Percentiles rank a stretch among this genome's conserved stretches.
phyloP scores from a whole-genome alignment of 2,113 vertebrate species.

The Telmatochromis brichardi region DNA sequence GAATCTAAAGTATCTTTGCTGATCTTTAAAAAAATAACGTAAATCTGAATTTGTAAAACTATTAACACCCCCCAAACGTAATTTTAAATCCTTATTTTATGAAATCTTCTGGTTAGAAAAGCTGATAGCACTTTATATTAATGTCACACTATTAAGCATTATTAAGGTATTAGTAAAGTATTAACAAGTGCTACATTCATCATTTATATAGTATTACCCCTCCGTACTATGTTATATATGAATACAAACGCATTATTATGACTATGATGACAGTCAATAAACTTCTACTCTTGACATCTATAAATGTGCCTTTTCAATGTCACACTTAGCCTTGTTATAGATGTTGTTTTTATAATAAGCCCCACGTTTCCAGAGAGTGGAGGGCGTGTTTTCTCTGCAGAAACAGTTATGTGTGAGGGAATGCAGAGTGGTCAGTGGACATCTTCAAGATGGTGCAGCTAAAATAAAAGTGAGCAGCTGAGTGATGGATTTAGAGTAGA shows the following conservation, averaged over 20 bases:
- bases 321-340: rapidly evolving
- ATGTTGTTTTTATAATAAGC: not conserved
- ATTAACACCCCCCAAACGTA: not conserved
- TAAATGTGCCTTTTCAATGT: rapidly evolving
- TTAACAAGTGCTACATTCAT: rapidly evolving
- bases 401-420: not conserved
- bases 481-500: not conserved
- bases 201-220: not conserved
- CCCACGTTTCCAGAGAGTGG: not conserved
- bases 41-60: not conserved
- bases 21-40: not conserved
- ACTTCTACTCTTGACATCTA: rapidly evolving
- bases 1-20: rapidly evolving
- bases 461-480: rapidly evolving
- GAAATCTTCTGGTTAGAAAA: rapidly evolving
- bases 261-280: rapidly evolving
- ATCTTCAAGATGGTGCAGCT: rapidly evolving
- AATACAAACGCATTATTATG: rapidly evolving
- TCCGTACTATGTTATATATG: rapidly evolving
- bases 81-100: not conserved
- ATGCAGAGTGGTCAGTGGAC: not conserved
- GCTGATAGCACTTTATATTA: not conserved
- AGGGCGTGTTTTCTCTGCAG: not conserved
- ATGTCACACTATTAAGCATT: not conserved
- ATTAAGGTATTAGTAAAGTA: rapidly evolving